Evolutionary conservation across 2,113 vertebrate species (phyloP).

Genomic region (Promerops cafer): DNA sequence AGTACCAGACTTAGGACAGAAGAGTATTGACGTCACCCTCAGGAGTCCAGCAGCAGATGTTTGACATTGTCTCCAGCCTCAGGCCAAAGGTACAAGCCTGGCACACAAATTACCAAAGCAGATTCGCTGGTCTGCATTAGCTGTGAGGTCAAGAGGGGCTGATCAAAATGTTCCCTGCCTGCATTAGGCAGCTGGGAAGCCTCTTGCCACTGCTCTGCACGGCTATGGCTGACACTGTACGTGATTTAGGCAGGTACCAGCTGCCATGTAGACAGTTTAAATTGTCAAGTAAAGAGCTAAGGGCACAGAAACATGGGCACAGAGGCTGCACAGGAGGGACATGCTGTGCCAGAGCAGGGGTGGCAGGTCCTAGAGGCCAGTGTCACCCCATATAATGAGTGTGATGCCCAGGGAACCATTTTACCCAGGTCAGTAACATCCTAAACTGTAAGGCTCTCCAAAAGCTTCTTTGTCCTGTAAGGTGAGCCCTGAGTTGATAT

Average conservation of each 20-base stretch:
- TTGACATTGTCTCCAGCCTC: background rate
- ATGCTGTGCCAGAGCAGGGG: background rate
- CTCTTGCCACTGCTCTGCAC: background rate
- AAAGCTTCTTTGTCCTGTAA: background rate
- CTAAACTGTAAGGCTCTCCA: background rate
- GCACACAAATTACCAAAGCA: background rate
- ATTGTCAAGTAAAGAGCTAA: background rate
- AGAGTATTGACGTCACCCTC: background rate
- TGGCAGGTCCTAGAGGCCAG: background rate
- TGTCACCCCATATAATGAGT: background rate
- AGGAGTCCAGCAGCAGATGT: background rate
- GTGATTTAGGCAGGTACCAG: background rate
- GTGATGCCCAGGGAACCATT: accelerated
- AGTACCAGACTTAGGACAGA: background rate
- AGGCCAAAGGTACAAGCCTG: background rate
- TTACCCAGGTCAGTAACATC: background rate
- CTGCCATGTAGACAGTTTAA: background rate
- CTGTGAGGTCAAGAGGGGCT: background rate
- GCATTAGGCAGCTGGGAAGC: background rate
- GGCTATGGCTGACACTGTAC: accelerated
- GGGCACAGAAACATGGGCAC: background rate
- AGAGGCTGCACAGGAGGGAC: accelerated
- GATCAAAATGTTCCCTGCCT: background rate
- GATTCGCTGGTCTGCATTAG: background rate
- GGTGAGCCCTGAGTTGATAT: background rate